Evolutionary conservation across 2,888 invertebrate genomes (phyloP), one percentile per base, ranked within the genome.

Genomic region (Drosophila histrio): DNA sequence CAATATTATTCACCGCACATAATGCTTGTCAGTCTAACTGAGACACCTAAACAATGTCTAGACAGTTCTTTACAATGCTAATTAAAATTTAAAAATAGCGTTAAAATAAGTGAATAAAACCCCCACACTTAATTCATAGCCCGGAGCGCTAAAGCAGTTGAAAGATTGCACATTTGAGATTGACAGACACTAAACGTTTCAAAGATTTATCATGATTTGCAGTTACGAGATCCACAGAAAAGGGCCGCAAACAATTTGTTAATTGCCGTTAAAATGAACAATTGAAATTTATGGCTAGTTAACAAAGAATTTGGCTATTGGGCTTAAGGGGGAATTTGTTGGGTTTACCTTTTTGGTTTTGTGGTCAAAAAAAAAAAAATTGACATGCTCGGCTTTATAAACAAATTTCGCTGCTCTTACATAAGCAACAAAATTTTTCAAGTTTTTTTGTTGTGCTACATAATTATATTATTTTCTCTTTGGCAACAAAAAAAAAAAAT

Each of bases 391-490:
- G 54, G 72, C 43, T 53, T 64, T 58, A 77, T 66, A 77, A 66
- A 66, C 61, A 73, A 74, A 73, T 78, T 78, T 67, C 54, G 44
- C 68, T 44, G 68, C 28, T 28, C 28, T 73, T 73, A 58, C 75
- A 74, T 78, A 73, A 73, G 68, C 41, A 39, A 26, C 52, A 52
- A 60, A 17, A 47, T 36, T 44, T 77, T 65, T 54, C 36, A 41
- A 46, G 43, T 53, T 77, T 64, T 36, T 66, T 47, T 56, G 57
- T 36, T 73, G 67, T 66, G 57, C 79, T 43, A 68, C 61, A 73
- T 73, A 73, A 73, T 73, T 73, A 73, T 73, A 78, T 68, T 73
- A 59, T 67, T 73, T 73, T 73, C 73, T 50, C 79, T 73, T 74
- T 57, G 75, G 49, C 41, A 64, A 71, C 39, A 44, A 43, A 46